phyloP scores from a whole-genome alignment of 2,113 vertebrate genomes.

The Malurus alboscapulatus region DNA sequence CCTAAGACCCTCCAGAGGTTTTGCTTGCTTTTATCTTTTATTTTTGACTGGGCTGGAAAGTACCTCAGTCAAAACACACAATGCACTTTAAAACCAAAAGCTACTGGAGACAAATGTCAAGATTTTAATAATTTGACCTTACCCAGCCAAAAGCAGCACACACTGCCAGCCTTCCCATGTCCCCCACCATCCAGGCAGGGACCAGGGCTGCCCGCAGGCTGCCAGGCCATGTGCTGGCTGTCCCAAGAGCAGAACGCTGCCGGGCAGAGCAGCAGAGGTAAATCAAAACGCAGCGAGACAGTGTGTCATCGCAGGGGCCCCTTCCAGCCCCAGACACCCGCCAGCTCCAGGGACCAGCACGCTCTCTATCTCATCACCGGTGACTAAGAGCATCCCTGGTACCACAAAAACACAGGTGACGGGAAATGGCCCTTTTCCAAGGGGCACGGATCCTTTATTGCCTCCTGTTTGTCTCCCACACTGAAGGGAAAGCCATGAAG shows the following conservation, averaged over 20 bases:
- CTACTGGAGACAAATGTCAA: background rate
- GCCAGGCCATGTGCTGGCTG: background rate
- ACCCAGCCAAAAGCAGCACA: background rate
- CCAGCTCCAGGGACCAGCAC: background rate
- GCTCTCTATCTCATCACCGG: background rate
- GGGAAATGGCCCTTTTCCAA: conserved; percentile 45
- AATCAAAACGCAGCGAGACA: background rate
- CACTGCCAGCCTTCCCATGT: background rate
- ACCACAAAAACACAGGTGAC: conserved; percentile 6
- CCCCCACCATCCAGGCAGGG: background rate
- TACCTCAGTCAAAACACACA: background rate
- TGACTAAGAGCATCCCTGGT: conserved; percentile 44
- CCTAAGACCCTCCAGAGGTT: background rate
- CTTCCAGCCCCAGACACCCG: background rate
- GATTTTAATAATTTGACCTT: background rate
- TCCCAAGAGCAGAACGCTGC: background rate
- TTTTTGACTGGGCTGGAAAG: background rate
- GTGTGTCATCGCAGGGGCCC: background rate
- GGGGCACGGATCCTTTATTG: conserved; percentile 4
- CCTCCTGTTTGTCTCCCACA: background rate
- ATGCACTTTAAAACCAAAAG: accelerated
- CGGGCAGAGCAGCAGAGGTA: accelerated
- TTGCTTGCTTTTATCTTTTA: background rate
- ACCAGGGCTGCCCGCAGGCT: background rate
- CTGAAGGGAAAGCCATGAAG: conserved; percentile 25